Base-by-base conservation (phyloP, 2,113 vertebrate species). In the Tupaia tana region DNA sequence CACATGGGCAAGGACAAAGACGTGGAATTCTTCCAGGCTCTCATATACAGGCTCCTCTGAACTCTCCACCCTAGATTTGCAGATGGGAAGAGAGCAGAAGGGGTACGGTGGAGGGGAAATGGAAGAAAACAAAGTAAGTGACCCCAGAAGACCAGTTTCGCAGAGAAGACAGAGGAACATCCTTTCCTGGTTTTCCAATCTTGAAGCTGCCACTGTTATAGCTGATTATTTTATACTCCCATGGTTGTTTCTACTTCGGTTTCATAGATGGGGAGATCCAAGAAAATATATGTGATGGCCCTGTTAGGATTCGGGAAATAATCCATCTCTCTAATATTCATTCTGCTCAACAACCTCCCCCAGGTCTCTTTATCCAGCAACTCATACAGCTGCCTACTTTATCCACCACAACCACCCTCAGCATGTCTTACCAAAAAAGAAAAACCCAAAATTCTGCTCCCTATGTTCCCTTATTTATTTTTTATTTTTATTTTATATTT, bases 21-120 rank as follows among this genome's bases (percentile, higher is more conserved):
- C 99, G 0, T 99, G 99, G 86, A 99, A 99, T 96, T 99, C 99
- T 98, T 99, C 99, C 77, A 99, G 97, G 81, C 99, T 99, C 98
- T 99, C 99, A 0, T 99, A 99, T 2, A 99, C 99, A 0, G 99
- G 99, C 97, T 99, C 99, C 27, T 99, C 99, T 0, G 99, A 98
- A 16, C 99, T 98, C 95, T 99, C 99, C 11, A 97, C 98, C 3
- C 99, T 99, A 74, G 7, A 81, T 70, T 29, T 14, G 67, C 16
- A 70, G 54, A 61, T 79, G 4, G 15, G 15, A 25, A 83, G 22
- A 93, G 34, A 87, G 52, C 24, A 13, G 27, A 54, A 80, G 59
- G n/a, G 19, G 25, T n/a, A 9, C 6, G 29, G 27, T 7, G 34
- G 10, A 59, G 63, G 63, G 66, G 85, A 69, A 4, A 14, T 58